Conservation (phyloP, 2,888 invertebrate genomes). For the Zaprionus lineosus region DNA sequence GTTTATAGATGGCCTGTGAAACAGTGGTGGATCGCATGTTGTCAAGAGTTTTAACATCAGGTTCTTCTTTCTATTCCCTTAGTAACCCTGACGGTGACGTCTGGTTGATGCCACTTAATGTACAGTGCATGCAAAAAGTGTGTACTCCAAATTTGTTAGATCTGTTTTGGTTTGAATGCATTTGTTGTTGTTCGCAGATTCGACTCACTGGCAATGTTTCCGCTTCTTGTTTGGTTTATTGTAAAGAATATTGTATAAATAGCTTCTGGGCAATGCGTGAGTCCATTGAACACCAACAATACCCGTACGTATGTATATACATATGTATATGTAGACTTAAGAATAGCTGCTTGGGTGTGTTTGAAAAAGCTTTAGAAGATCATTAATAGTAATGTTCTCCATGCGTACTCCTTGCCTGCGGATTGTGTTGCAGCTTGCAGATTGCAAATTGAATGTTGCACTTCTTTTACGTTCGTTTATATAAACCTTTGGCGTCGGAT, state of each 20-base stretch:
- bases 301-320: background rate
- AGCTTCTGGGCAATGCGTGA: conserved; percentile 59
- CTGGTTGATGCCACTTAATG: too few relatives aligned
- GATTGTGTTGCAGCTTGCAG: conserved; percentile 15
- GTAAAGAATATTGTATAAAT: conserved; percentile 48
- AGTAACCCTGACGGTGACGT: too few relatives aligned
- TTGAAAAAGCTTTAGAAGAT: conserved; percentile 66
- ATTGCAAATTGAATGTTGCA: too few relatives aligned
- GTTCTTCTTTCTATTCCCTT: too few relatives aligned
- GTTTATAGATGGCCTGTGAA: too few relatives aligned
- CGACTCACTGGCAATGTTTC: conserved; percentile 41
- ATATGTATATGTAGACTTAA: conserved; percentile 30
- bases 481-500: conserved; percentile 37
- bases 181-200: too few relatives aligned
- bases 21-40: too few relatives aligned
- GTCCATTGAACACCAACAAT: conserved; percentile 56
- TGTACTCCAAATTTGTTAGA: too few relatives aligned
- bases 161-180: too few relatives aligned
- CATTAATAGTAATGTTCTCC: conserved; percentile 73
- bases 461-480: conserved; percentile 30
- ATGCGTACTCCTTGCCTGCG: conserved; percentile 1
- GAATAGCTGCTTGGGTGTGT: conserved; percentile 58
- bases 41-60: too few relatives aligned
- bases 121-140: too few relatives aligned
- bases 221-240: conserved; percentile 43